These are phyloP conservation scores for Notarius quadriscutis DNA, from an alignment of 2,113 vertebrate genomes.

Conservation along the genomic window DNA sequence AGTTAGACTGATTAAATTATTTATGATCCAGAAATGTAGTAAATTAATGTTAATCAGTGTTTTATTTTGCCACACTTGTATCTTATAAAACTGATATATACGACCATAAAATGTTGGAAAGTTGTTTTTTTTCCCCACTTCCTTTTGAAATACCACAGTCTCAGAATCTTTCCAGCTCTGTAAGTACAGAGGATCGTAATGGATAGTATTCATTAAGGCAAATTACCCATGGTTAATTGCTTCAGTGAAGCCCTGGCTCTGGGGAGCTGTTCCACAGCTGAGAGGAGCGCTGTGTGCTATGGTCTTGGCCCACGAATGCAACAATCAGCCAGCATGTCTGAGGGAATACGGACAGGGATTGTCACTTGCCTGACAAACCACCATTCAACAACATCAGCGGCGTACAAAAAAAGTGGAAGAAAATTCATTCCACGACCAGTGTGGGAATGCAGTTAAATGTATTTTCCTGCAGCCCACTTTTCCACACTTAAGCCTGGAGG, in stretches of 20 bases:
- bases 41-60: constrained; percentile 10
- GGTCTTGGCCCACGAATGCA: constrained; percentile 69
- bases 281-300: constrained; percentile 55
- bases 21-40: constrained; percentile 18
- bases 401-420: constrained; percentile 60
- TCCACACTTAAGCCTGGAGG: constrained; percentile 71
- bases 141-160: constrained; percentile 47
- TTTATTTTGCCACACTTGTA: constrained; percentile 38
- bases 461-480: constrained; percentile 73
- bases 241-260: constrained; percentile 63
- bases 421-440: constrained; percentile 68
- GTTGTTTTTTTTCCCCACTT: background rate
- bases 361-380: constrained; percentile 65
- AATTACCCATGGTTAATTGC: constrained; percentile 74
- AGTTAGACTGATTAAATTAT: constrained; percentile 1
- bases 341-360: constrained; percentile 55
- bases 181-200: constrained; percentile 62
- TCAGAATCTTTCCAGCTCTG: constrained; percentile 47
- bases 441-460: constrained; percentile 76
- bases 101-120: constrained; percentile 31
- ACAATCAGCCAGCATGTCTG: constrained; percentile 55
- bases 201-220: constrained; percentile 72
- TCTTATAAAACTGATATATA: constrained; percentile 26
- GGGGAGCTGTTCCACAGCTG: constrained; percentile 68
- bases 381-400: constrained; percentile 65